Evolutionary conservation across 1,140 invertebrate genomes (phyloP), one percentile per base, ranked within the genome.

Genomic region (Lepidurus apus): DNA sequence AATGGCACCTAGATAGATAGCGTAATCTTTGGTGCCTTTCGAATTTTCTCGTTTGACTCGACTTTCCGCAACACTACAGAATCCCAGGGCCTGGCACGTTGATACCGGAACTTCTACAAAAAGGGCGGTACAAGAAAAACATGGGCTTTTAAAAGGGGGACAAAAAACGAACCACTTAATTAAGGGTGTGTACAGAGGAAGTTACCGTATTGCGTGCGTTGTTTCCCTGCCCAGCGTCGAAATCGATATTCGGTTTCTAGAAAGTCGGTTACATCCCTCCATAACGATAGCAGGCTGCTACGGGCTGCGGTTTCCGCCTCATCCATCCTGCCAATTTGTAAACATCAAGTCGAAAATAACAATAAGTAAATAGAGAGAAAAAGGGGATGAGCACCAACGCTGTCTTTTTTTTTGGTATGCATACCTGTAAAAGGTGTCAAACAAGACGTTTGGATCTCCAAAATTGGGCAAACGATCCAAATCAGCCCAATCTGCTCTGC

Each of bases 1-100:
- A 45, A 80, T 80, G 73, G 73, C 77, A 24, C 79, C 79, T 8
- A 80, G n/a, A 53, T 80, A 80, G 5, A 76, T 73, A 8, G 65
- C 45, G 73, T 77, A 80, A 21, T 76, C 42, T 53, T 75, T 74
- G 34, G 34, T 34, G n/a, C 73, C 5, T 26, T 65, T 21, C 3
- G n/a, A 13, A 65, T n/a, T 21, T 65, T n/a, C 53, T 65, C 53
- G 53, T 21, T 65, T 65, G 21, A 21, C 53, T n/a, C 53, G 53
- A 65, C 21, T 65, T 65, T 65, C 53, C 53, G 53, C 53, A 9
- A 65, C 53, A 65, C 17, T 17, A 21, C 53, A 65, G 7, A 65
- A 13, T 65, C 13, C 53, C 53, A 21, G 53, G 47, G 13, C n/a
- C 53, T 65, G 53, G 53, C 53, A 65, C 53, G 53, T 65, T 13